Evolutionary conservation across 2,113 vertebrate genomes (phyloP).

Genomic region (Aythya baeri): DNA sequence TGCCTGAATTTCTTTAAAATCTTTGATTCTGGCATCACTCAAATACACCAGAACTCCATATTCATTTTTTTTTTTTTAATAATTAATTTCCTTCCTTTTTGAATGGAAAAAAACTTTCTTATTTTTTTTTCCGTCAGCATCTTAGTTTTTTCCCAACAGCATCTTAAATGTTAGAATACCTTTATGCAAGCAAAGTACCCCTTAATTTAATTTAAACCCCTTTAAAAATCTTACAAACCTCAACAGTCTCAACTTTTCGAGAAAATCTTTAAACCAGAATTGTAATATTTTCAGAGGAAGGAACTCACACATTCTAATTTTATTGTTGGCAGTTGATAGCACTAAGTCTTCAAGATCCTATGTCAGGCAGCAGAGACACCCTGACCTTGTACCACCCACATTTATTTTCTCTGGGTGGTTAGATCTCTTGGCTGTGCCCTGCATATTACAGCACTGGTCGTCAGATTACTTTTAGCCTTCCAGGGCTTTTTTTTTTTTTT

Average conservation of each 20-base stretch:
- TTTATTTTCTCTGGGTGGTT: background rate
- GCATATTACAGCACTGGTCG: background rate
- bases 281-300: background rate
- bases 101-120: background rate
- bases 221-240: background rate
- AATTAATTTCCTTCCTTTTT: background rate
- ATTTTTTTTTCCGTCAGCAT: no score
- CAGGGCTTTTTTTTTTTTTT: fast-evolving
- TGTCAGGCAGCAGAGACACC: background rate
- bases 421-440: background rate
- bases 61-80: background rate
- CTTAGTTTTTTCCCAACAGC: background rate
- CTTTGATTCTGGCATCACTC: background rate
- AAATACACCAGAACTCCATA: background rate
- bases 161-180: background rate
- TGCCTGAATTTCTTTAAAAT: background rate
- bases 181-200: background rate
- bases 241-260: background rate
- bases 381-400: background rate
- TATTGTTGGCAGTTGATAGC: background rate
- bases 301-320: background rate
- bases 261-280: background rate
- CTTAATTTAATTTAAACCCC: background rate
- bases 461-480: background rate
- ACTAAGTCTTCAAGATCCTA: background rate